These are phyloP conservation scores for Therioaphis trifolii DNA, from an alignment of 2,888 invertebrate species.

Conservation along the genomic window DNA sequence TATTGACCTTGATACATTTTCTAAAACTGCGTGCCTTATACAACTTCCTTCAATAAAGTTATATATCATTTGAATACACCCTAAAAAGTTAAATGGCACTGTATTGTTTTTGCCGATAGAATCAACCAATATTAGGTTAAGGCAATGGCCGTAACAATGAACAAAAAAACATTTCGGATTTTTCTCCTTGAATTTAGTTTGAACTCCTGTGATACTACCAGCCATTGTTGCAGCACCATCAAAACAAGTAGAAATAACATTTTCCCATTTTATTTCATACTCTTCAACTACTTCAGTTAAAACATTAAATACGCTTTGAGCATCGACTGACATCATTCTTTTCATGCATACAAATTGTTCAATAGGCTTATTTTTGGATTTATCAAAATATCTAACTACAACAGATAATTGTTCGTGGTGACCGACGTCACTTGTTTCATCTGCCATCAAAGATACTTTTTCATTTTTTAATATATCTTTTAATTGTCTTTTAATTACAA, in stretches of 20 bases:
- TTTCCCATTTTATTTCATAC: slow-evolving; percentile 43
- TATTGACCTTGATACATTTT: too few species aligned
- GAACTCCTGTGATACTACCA: not conserved
- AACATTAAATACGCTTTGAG: slow-evolving; percentile 11
- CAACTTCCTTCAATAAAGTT: too few species aligned
- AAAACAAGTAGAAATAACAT: slow-evolving; percentile 26
- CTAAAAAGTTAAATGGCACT: not conserved
- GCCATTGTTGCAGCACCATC: not conserved
- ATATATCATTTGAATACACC: not conserved
- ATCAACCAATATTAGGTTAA: not conserved
- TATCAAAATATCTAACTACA: slow-evolving; percentile 16
- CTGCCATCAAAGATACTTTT: slow-evolving; percentile 8
- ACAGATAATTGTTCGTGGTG: slow-evolving; percentile 25
- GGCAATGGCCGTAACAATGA: slow-evolving; percentile 21
- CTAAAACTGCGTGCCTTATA: not conserved
- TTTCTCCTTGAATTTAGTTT: slow-evolving; percentile 16
- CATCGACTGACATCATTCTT: slow-evolving; percentile 8
- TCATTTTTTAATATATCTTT: not conserved
- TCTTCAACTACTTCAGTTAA: slow-evolving; percentile 27
- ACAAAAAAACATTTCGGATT: slow-evolving; percentile 70
- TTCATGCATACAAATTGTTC: slow-evolving; percentile 21
- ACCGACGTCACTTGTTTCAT: slow-evolving; percentile 23
- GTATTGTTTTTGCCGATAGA: not conserved
- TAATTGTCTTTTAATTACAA: slow-evolving; percentile 20
- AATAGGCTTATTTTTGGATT: not conserved